phyloP scores from a whole-genome alignment of 2,797 vertebrate genomes.

The Melopsittacus undulatus region DNA sequence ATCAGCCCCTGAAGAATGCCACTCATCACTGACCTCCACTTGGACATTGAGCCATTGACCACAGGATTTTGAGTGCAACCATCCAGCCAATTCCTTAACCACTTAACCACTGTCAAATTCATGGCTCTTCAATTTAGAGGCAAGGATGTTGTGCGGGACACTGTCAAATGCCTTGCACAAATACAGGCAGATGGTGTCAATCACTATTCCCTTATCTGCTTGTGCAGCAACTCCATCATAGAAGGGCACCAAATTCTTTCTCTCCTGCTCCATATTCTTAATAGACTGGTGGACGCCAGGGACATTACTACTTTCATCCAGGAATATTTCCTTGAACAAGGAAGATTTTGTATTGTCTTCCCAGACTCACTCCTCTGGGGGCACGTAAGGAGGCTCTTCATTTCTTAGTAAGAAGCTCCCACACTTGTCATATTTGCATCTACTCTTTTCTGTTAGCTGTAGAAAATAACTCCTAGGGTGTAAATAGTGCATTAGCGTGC shows the following conservation, averaged over 20 bases:
- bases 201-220: neutral
- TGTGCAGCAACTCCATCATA: neutral
- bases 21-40: neutral
- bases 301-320: neutral
- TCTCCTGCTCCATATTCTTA: neutral
- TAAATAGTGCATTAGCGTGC: accelerated
- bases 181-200: neutral
- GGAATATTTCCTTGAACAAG: neutral
- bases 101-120: neutral
- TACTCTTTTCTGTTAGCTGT: neutral
- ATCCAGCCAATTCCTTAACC: neutral
- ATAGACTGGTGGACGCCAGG: neutral
- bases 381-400: neutral
- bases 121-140: neutral
- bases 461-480: neutral
- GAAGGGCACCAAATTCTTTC: neutral
- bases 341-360: neutral
- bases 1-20: neutral
- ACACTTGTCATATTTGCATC: neutral
- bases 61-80: neutral
- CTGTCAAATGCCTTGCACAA: neutral
- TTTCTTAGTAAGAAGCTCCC: neutral
- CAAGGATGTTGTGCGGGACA: neutral
- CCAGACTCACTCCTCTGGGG: neutral
- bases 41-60: neutral